Base-by-base conservation (phyloP, 2,113 vertebrate genomes). In the Gobiocypris rarus region DNA sequence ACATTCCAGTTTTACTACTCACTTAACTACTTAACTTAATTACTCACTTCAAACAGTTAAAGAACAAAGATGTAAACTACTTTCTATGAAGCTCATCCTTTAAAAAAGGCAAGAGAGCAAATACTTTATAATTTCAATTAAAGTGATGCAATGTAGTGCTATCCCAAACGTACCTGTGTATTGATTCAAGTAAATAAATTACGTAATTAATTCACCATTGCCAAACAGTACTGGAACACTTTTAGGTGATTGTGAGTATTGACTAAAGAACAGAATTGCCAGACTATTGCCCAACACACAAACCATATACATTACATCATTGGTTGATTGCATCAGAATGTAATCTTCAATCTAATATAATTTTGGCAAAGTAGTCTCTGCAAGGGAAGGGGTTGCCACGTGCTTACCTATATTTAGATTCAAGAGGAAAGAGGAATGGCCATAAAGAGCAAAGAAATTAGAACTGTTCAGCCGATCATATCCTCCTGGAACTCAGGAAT, bases 401-500 rank as follows among this genome's bases (percentile, higher is more conserved):
- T 69, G 31, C 65, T 69, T 38, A 69, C 65, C 65, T 38, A 69
- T 69, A 38, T 69, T 38, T 69, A 69, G 61, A 28, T 65, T 34
- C 28, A 65, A 17, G 65, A 69, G 19, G 31, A 38, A 31, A 38
- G 31, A 67, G 31, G 31, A 34, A 69, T 19, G 17, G 31, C 31
- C 8, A 69, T 69, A 10, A 38, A 38, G 17, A 54, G 50, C 50
- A 54, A 54, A 17, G 65, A 69, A 69, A 69, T 38, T 69, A 22
- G 65, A 69, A 38, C 19, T 22, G 3, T 67, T 4, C 17, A 19
- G 15, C 15, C 4, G 15, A 38, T 38, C 31, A 22, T 67, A 67
- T 38, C 8, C 31, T 10, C 9, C 65, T 7, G 59, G 28, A 14
- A 26, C 59, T 63, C 59, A 63, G 59, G 28, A 63, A 63, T 28